Evolutionary conservation across 2,797 vertebrate genomes (phyloP).

Genomic region (Scolopax rusticola): DNA sequence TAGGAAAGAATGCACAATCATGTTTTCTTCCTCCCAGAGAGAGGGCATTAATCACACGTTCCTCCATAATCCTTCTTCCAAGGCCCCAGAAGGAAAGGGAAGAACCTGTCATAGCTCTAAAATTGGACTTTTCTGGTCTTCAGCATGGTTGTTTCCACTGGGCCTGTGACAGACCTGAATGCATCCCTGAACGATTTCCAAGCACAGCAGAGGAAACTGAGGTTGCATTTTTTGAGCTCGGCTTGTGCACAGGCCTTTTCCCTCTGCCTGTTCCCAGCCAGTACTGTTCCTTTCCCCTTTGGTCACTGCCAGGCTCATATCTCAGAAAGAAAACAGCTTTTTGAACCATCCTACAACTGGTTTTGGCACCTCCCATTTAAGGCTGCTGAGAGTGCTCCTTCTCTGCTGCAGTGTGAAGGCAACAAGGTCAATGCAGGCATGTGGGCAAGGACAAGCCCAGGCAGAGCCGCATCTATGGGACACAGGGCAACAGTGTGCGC

Average conservation of each 20-base stretch:
- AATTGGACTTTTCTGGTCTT: neutral
- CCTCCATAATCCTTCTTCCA: constrained; percentile 50
- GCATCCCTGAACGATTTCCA: neutral
- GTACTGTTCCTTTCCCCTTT: neutral
- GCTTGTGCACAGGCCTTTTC: neutral
- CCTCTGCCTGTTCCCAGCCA: neutral
- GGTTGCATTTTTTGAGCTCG: neutral
- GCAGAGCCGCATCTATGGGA: neutral
- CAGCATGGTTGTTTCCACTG: neutral
- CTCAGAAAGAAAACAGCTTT: neutral
- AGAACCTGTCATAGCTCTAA: constrained; percentile 11
- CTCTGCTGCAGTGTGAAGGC: neutral
- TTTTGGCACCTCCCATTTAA: neutral
- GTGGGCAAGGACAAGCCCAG: neutral
- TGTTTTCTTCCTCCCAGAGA: constrained; percentile 53
- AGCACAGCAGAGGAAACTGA: neutral
- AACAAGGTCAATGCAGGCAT: neutral
- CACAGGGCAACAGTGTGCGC: accelerated
- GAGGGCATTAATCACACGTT: constrained; percentile 61
- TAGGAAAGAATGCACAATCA: constrained; percentile 41
- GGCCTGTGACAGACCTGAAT: neutral
- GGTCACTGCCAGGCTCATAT: neutral
- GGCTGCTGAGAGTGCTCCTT: accelerated
- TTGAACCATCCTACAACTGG: neutral
- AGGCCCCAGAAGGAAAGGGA: constrained; percentile 5